A percentile compares a stretch with the other conserved stretches of the same genome.
phyloP scores from a whole-genome alignment of 2,113 vertebrate species.

The Boulengeromyrus knoepffleri region DNA sequence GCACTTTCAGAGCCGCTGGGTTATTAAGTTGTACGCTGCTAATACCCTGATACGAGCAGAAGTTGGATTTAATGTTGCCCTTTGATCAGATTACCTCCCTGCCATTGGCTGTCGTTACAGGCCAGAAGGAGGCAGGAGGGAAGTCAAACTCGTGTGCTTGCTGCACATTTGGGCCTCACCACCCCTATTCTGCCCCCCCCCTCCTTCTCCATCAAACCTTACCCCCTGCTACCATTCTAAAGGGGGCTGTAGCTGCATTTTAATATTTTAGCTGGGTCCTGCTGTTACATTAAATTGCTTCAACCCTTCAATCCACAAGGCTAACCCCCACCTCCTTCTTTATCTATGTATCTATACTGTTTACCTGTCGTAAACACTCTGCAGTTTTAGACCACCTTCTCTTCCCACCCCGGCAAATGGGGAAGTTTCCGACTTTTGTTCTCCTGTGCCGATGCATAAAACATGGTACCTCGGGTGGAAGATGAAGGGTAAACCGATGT shows the following conservation, averaged over 20 bases:
- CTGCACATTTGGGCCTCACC: background rate
- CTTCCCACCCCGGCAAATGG: constrained; percentile 43
- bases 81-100: constrained; percentile 94
- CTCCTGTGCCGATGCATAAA: constrained; percentile 83
- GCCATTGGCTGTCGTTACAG: constrained; percentile 72
- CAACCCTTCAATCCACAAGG: constrained; percentile 9
- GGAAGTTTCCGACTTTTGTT: constrained; percentile 36
- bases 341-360: background rate
- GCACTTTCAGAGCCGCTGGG: constrained; percentile 98
- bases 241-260: constrained; percentile 9
- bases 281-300: constrained; percentile 19
- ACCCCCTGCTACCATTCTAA: constrained; percentile 14
- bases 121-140: constrained; percentile 61
- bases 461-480: constrained; percentile 99
- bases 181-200: background rate
- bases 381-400: background rate
- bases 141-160: background rate
- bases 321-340: background rate
- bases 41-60: constrained; percentile 97
- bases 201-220: constrained; percentile 12
- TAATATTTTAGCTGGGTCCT: constrained; percentile 6
- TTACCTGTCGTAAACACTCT: background rate
- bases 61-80: constrained; percentile 94
- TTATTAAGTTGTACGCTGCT: constrained; percentile 99
- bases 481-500: constrained; percentile 99